phyloP scores from a whole-genome alignment of 2,113 vertebrate species.

The Phoenicopterus ruber region DNA sequence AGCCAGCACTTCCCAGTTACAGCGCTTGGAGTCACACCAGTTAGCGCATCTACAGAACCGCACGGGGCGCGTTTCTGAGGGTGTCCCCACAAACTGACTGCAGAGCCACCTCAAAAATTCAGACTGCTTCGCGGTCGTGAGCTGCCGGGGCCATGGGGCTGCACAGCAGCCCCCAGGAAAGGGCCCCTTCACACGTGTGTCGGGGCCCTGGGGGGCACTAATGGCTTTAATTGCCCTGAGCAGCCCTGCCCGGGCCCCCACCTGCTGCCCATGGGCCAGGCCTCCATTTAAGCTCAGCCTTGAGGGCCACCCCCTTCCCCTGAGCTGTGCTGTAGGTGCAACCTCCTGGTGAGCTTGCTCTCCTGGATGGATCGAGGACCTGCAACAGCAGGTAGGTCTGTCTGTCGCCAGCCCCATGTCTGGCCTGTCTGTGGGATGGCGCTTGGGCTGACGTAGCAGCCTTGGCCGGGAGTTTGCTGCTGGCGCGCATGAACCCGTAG shows the following conservation, averaged over 20 bases:
- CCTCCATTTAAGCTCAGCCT: neutral
- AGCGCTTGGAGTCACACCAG: neutral
- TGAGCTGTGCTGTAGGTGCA: neutral
- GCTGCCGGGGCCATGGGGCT: neutral
- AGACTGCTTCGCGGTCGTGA: neutral
- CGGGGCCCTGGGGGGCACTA: neutral
- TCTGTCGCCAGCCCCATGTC: neutral
- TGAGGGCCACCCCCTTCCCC: rapidly evolving
- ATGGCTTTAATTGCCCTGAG: neutral
- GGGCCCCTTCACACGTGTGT: neutral
- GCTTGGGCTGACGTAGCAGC: neutral
- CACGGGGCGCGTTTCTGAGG: neutral
- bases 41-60: neutral
- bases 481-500: rapidly evolving
- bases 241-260: neutral
- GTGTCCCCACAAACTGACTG: neutral
- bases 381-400: neutral
- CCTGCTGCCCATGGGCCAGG: neutral
- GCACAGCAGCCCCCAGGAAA: neutral
- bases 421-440: neutral
- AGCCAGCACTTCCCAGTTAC: neutral
- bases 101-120: neutral
- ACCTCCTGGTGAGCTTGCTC: rapidly evolving
- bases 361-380: neutral
- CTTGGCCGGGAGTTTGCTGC: neutral